These are phyloP conservation scores for Cyanoliseus patagonus DNA, from an alignment of 2,113 vertebrate genomes.

Conservation along the genomic window DNA sequence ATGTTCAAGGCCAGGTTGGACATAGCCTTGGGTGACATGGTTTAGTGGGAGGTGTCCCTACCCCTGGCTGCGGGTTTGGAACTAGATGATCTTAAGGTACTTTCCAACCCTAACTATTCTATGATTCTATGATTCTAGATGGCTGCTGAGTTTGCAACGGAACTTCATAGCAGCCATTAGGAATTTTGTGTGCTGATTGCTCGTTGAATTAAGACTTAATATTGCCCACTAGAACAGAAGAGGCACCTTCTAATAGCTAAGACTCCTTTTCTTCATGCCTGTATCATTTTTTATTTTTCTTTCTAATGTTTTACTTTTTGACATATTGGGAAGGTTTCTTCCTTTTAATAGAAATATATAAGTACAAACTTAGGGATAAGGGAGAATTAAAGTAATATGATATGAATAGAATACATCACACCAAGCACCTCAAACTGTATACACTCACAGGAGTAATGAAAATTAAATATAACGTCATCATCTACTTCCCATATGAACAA, in stretches of 20 bases:
- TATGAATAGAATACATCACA: conserved; percentile 25
- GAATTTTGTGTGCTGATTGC: background rate
- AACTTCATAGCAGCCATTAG: background rate
- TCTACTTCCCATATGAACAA: conserved; percentile 66
- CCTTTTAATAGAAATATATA: conserved; percentile 53
- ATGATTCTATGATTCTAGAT: background rate
- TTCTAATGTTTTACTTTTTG: background rate
- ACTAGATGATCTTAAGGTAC: too few species aligned
- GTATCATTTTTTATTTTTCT: background rate
- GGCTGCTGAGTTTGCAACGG: background rate
- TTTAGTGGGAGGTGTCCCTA: too few species aligned
- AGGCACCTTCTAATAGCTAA: background rate
- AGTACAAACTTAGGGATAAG: conserved; percentile 44
- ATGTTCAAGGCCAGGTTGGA: too few species aligned
- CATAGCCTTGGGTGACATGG: too few species aligned
- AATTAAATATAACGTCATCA: conserved; percentile 64
- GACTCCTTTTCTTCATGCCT: background rate
- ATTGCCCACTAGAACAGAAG: background rate
- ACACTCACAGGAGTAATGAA: conserved; percentile 61
- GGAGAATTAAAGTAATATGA: conserved; percentile 44
- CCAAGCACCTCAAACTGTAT: conserved; percentile 25
- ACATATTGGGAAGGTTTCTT: background rate
- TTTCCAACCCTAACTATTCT: too few species aligned
- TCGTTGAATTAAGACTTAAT: background rate
- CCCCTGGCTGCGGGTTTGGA: too few species aligned